Evolutionary conservation across 2,113 vertebrate genomes (phyloP), one percentile per base, ranked within the genome.

Genomic region (Callopanchax toddi): DNA sequence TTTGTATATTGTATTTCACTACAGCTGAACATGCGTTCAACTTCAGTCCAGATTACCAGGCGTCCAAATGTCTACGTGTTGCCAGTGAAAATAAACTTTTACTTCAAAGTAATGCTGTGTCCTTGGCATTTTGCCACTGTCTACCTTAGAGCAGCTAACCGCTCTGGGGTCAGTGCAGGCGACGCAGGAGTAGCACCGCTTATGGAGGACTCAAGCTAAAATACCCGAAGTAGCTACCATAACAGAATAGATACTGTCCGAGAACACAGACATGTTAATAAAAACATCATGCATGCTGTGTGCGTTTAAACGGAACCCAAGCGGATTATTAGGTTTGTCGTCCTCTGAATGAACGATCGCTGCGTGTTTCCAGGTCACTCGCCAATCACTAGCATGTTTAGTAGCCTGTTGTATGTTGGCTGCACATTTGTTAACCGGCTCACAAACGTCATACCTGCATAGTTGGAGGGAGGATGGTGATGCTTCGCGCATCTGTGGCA

Each of bases 391-490:
- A 40, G 45, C 51, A 16, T 44, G 21, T 11, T 37, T 37, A 12
- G 12, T 37, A 37, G 36, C 36, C 10, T 21, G 20, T n/a, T 20
- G 29, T 26, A 21, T 21, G 40, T 10, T 10, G n/a, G 22, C 29
- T 18, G 5, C 49, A 11, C n/a, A 53, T 51, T 18, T 59, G 20
- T 20, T 23, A 25, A 32, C 16, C 8, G 51, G 22, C 11, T 54
- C 36, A 4, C 11, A 17, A 40, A 50, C 15, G 12, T 63, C 81
- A 71, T 91, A 97, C 95, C 95, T 94, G 93, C 94, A 94, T 53
- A 97, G 84, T 66, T 95, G 94, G 67, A 96, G 93, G 36, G 91
- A 87, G 17, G 91, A 89, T 29, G 90, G 71, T 25, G 90, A 71
- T 23, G 61, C 55, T 6, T 71, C 76, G 6, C 42, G 60, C 17